A percentile compares a stretch with the other conserved stretches of the same genome.
Evolutionary conservation across 2,888 invertebrate species (phyloP).

Genomic region (Formica aserva): DNA sequence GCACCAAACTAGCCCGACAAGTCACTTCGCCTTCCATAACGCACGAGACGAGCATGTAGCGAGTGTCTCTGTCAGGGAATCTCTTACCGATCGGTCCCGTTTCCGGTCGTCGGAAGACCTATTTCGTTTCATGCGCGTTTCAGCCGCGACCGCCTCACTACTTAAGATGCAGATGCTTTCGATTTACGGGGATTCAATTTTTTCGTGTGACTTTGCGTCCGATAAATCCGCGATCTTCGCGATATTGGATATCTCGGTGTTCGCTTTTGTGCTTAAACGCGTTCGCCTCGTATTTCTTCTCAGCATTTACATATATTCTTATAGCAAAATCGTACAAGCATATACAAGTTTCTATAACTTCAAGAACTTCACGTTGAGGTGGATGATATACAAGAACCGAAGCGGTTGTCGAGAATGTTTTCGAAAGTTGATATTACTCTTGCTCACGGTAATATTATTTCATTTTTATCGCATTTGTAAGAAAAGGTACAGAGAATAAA

Average conservation of each 20-base stretch:
- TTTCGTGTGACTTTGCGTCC: not conserved
- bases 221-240: conserved; percentile 44
- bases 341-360: conserved; percentile 28
- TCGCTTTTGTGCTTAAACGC: conserved; percentile 48
- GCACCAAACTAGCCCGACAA: conserved; percentile 59
- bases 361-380: conserved; percentile 16
- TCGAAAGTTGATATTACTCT: conserved; percentile 47
- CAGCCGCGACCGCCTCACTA: not conserved
- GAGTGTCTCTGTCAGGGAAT: conserved; percentile 52
- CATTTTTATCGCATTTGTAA: conserved; percentile 38
- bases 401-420: conserved; percentile 35
- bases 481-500: not conserved
- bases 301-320: conserved; percentile 44
- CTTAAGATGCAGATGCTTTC: conserved; percentile 29
- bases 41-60: conserved; percentile 12
- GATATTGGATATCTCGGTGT: conserved; percentile 42
- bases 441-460: conserved; percentile 35
- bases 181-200: conserved; percentile 44
- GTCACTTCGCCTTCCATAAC: conserved; percentile 48
- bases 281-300: conserved; percentile 5
- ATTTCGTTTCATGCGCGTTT: conserved; percentile 14
- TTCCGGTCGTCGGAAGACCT: conserved; percentile 22
- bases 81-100: conserved; percentile 42
- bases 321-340: conserved; percentile 37
- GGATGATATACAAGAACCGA: conserved; percentile 35